phyloP scores from a whole-genome alignment of 2,888 invertebrate species.

The Drosophila macrospina region DNA sequence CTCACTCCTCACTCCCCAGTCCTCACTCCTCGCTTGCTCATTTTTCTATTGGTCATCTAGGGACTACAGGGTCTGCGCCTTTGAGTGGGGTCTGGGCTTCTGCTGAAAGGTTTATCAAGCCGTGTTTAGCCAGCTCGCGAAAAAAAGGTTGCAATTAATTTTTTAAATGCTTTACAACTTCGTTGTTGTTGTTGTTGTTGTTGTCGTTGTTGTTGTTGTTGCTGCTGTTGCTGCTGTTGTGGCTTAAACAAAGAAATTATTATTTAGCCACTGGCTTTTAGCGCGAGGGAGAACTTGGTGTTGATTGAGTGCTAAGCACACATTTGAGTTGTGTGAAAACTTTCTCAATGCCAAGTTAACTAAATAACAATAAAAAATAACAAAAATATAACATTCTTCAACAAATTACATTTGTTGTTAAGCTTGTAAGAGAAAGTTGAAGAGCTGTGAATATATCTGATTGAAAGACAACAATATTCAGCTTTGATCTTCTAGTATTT shows the following conservation, averaged over 20 bases:
- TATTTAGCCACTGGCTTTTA: conserved; percentile 34
- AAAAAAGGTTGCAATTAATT: conserved; percentile 68
- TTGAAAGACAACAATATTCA: no score
- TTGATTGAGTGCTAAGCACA: conserved; percentile 61
- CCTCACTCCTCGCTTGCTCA: no score
- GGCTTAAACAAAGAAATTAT: conserved; percentile 39
- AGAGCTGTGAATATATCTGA: no score
- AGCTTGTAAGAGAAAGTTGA: background rate
- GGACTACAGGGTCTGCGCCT: conserved; percentile 16
- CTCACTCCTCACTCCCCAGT: no score
- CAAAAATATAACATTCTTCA: no score
- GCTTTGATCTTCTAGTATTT: no score
- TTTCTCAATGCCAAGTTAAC: background rate
- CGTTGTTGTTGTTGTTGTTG: conserved; percentile 1
- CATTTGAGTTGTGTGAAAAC: conserved; percentile 25
- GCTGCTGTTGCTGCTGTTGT: conserved; percentile 13
- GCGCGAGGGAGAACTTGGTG: conserved; percentile 20
- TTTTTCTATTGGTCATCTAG: background rate
- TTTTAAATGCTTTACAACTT: conserved; percentile 68
- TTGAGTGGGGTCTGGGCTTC: conserved; percentile 27
- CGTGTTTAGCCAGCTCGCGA: conserved; percentile 1
- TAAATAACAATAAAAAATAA: background rate
- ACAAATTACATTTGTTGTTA: background rate
- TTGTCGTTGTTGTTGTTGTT: background rate
- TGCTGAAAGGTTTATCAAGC: conserved; percentile 64